Evolutionary conservation across 2,888 invertebrate genomes (phyloP), one percentile per base, ranked within the genome.

Genomic region (Rhagonycha lutea): DNA sequence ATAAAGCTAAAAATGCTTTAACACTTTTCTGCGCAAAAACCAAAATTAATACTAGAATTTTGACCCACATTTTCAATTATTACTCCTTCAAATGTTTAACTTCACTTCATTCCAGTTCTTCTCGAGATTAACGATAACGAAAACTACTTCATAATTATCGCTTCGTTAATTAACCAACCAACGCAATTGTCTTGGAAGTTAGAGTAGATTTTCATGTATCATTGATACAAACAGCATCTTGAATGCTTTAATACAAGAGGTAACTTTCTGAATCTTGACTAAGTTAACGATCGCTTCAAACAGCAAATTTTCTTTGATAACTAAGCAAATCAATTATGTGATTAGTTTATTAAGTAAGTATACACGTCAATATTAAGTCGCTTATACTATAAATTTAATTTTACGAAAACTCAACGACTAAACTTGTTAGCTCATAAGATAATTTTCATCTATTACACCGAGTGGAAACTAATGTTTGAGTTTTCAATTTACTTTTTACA

Each of bases 151-250:
- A 70, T 65, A 79, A 77, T 77, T 82, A 81, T 79, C 78, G 80
- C 80, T 81, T 81, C 79, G 81, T 81, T 80, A 81, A 81, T 81
- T 81, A 80, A 80, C 73, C 75, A 78, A 77, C 79, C 78, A 79
- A 80, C 77, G 81, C 77, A 80, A 79, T 82, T 81, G 80, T 77
- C 80, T 76, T 75, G 80, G 80, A 79, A 80, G 80, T 80, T 81
- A 78, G 80, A 82, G 82, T 82, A 82, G 80, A 79, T 81, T 82
- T 82, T 81, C 81, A 80, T 82, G 82, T 82, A 81, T 79, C 80
- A 73, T 75, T 79, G 79, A 79, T 81, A 78, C 75, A 78, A 79
- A 80, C 75, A 76, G 74, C 47, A 47, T 47, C 73, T 77, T 69
- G 77, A 75, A 73, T 70, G 75, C 72, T 68, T n/a, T 70, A 61